Percentiles rank a stretch among this genome's conserved stretches.
Conservation (phyloP, 2,113 vertebrate genomes). For the Macquaria australasica region DNA sequence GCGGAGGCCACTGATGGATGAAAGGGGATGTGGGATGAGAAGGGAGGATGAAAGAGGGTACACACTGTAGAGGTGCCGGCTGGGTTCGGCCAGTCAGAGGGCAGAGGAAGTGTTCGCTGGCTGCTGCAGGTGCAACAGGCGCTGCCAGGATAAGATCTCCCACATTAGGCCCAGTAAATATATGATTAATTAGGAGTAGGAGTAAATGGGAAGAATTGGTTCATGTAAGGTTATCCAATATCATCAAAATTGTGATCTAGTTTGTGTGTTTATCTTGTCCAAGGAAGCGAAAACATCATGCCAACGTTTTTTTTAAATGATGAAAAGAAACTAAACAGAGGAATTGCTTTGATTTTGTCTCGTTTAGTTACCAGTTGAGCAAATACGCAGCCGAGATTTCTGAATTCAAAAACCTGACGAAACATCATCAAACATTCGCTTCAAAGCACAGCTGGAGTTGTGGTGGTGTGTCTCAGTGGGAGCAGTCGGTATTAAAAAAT, state of each 20-base stretch:
- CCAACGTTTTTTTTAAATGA: background rate
- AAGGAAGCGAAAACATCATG: background rate
- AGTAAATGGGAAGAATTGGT: background rate
- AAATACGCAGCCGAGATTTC: conserved; percentile 40
- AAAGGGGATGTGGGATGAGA: conserved; percentile 48
- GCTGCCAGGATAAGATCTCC: background rate
- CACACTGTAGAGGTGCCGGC: conserved; percentile 40
- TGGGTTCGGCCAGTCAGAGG: conserved; percentile 23
- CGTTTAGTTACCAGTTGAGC: conserved; percentile 13
- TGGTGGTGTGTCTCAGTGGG: conserved; percentile 16
- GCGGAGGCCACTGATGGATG: conserved; percentile 63
- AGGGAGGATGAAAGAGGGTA: conserved; percentile 63
- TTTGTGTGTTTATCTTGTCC: background rate
- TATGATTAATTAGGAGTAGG: background rate
- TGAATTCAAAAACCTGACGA: conserved; percentile 30
- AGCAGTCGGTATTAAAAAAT: conserved; percentile 47
- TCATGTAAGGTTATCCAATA: background rate
- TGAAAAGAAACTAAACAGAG: background rate
- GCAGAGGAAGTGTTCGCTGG: conserved; percentile 43
- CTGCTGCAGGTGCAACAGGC: conserved; percentile 63
- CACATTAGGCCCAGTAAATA: background rate
- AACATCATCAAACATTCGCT: conserved; percentile 50
- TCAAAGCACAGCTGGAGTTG: conserved; percentile 64
- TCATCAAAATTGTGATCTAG: background rate
- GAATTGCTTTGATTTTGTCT: conserved; percentile 18